Base-by-base conservation (phyloP, 2,888 invertebrate genomes). In the Cheilosia soror region DNA sequence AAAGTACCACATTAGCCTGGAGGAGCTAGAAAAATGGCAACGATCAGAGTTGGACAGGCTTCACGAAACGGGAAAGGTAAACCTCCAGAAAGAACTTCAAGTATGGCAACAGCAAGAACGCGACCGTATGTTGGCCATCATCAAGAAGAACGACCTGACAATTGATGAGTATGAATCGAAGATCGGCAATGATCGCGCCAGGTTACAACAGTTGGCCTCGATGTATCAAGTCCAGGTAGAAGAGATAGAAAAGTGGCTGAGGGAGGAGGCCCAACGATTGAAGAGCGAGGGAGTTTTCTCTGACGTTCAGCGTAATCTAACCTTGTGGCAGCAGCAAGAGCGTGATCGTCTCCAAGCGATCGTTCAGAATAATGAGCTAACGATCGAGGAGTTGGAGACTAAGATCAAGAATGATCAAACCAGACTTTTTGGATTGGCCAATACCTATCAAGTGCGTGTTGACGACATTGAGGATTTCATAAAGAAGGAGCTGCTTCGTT, bases 21-120 rank as follows among this genome's bases (percentile, higher is more conserved):
- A 91, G 20, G 92, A 92, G 42, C 87, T 92, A 6, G 91, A 91
- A 73, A 89, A 90, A 31, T 92, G 92, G 92, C 92, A 92, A 68
- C 89, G 89, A 4, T 87, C 89, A 27, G 92, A 92, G 62, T 53
- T 92, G 58, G 88, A 90, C n/a, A 89, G 92, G 2, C 86, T 92
- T 47, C 90, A 90, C 37, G 88, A 89, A 47, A 89, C 89, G 20
- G 89, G 89, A 5, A 89, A 91, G 40, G 47, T 82, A 0, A 87
- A 88, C 60, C 81, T 90, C 6, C 89, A 89, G 51, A 69, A 87
- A 62, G 88, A 88, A 6, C 88, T 92, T 27, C 89, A 91, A 79
- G 90, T 90, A 42, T 92, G 92, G 92, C 92, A 92, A 65, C 53
- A 85, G 51, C 88, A 89, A 5, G 91, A 91, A 7, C 90, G 90